Conservation (phyloP, 2,888 invertebrate genomes). For the Andrena dorsata region DNA sequence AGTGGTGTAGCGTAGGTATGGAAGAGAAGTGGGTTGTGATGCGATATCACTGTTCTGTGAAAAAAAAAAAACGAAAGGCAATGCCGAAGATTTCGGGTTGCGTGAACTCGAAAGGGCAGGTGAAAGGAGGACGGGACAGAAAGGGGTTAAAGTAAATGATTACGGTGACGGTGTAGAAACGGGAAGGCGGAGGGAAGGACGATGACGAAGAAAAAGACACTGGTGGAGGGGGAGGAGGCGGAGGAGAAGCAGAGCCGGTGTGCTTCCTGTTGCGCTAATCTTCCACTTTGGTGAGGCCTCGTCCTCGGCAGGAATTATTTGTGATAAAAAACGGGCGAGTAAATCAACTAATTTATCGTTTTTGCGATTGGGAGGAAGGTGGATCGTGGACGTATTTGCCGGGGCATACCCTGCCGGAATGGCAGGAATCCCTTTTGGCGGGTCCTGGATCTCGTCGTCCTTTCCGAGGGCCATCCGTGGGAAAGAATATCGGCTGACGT, state of each 20-base stretch:
- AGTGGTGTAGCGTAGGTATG: no score
- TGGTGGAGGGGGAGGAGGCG: neutral
- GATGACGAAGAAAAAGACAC: neutral
- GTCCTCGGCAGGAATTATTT: slow-evolving; percentile 61
- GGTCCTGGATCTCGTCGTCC: slow-evolving; percentile 64
- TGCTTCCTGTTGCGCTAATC: slow-evolving; percentile 51
- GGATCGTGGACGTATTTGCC: slow-evolving; percentile 61
- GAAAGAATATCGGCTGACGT: slow-evolving; percentile 82
- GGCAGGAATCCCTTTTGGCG: slow-evolving; percentile 82
- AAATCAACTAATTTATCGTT: slow-evolving; percentile 85
- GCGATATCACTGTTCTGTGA: no score
- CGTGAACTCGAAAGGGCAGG: no score
- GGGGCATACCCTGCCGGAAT: slow-evolving; percentile 76
- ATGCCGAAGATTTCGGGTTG: no score
- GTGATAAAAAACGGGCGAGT: slow-evolving; percentile 76
- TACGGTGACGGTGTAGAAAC: slow-evolving; percentile 14
- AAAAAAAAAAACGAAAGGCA: no score
- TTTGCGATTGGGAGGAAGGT: slow-evolving; percentile 80
- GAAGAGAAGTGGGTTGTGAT: no score
- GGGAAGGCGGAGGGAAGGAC: slow-evolving; percentile 18
- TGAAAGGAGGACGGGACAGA: neutral
- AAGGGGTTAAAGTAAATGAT: slow-evolving; percentile 41
- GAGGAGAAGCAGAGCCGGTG: slow-evolving; percentile 12
- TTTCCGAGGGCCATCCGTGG: slow-evolving; percentile 76
- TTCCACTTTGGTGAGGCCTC: slow-evolving; percentile 23